Evolutionary conservation across 2,888 invertebrate genomes (phyloP).

Genomic region (Drosophila nr. fundita): DNA sequence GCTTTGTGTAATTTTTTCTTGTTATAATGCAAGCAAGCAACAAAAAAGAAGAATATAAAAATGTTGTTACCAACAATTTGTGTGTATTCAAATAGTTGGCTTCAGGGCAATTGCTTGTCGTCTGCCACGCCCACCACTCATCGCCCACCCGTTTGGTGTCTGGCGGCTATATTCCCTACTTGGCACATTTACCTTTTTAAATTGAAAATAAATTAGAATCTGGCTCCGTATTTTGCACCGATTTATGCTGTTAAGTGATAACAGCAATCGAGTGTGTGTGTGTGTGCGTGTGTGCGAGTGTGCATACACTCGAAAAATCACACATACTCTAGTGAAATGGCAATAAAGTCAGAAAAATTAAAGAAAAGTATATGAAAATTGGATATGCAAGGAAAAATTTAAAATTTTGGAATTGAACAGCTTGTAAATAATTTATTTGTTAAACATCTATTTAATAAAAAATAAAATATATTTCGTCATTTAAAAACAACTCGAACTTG

Average conservation of each 20-base stretch:
- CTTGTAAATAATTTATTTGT: not conserved
- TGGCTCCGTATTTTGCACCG: constrained; percentile 77
- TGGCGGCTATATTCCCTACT: constrained; percentile 15
- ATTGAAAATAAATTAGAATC: constrained; percentile 80
- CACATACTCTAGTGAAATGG: not conserved
- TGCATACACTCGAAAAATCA: not conserved
- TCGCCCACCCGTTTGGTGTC: constrained; percentile 6
- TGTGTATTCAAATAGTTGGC: constrained; percentile 73
- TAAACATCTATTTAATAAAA: not conserved
- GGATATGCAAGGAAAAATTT: not conserved
- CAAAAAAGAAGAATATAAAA: not conserved
- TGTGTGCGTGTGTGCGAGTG: not conserved
- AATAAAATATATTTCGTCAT: not conserved
- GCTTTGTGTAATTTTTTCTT: constrained; percentile 70
- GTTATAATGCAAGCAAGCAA: constrained; percentile 11
- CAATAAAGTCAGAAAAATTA: not conserved
- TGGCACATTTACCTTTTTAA: constrained; percentile 79
- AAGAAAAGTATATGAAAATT: not conserved
- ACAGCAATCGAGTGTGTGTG: constrained; percentile 27
- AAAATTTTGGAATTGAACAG: not conserved
- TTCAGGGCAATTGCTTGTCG: constrained; percentile 65
- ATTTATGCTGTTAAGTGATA: constrained; percentile 77
- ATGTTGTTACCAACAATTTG: constrained; percentile 59
- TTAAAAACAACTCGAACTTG: not conserved
- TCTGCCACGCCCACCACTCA: constrained; percentile 37